Evolutionary conservation across 1,140 invertebrate species (phyloP), one percentile per base, ranked within the genome.

Genomic region (Formica exsecta): DNA sequence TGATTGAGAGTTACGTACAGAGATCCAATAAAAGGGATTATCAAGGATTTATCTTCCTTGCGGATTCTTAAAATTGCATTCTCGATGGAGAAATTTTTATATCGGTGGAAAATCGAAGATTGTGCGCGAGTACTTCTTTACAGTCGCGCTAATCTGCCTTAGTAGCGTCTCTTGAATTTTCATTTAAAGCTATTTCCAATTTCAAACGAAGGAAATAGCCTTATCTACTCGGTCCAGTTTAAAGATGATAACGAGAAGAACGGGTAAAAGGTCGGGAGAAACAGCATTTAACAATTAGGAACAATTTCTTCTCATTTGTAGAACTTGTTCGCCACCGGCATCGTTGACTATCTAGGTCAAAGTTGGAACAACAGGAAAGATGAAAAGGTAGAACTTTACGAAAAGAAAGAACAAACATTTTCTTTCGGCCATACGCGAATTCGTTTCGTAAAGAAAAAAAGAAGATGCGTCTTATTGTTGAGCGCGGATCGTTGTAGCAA

Each of bases 241-340:
- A 61, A 48, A 44, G 68, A 83, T 61, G 68, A 74, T 83, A 83
- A 83, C 54, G 68, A 73, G 68, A 83, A 44, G 38, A 73, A 70
- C 65, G 48, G n/a, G n/a, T 29, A 80, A 74, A 83, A 83, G 79
- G 19, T 83, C 79, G 54, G 3, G 54, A 48, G 32, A 74, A 83
- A 83, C 79, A 83, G 57, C 68, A 83, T 83, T 83, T 83, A 83
- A 83, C 54, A 83, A 83, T 83, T 83, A 83, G 54, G 38, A 83
- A 83, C 79, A 83, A 83, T 83, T 83, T 61, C 68, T 81, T 38
- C 54, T 62, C 68, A 38, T 38, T 22, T 41, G 38, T 62, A 22
- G 66, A 81, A 74, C 54, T 83, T 83, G 54, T 74, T 48, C 79
- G 68, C 68, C 54, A 61, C 4, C 66, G 51, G 38, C 54, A n/a